Evolutionary conservation across 2,888 invertebrate genomes (phyloP), one percentile per base, ranked within the genome.

Genomic region (Kuschelorhynchus macadamiae): DNA sequence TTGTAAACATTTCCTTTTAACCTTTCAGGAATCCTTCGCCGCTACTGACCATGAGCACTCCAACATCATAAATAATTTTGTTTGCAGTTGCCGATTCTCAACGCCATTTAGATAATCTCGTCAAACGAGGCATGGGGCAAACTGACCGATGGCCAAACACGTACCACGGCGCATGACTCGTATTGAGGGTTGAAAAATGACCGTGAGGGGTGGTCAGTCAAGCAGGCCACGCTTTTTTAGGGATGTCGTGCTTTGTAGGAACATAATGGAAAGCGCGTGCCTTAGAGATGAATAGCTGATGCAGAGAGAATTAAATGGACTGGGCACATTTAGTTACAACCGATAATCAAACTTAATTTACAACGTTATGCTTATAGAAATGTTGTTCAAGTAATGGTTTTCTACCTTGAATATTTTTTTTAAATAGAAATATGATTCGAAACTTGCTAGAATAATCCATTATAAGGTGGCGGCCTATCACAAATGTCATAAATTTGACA

Each of bases 171-270:
- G 67, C 67, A 67, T 61, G 67, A 16, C 30, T 44, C 12, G 32
- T 4, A 2, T 17, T 5, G 70, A 74, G 74, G 76, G 74, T 66
- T n/a, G 12, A 56, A 67, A 72, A 76, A 76, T 78, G 79, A 79
- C 80, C 79, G n/a, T 76, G 75, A 74, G 76, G 80, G 81, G 79
- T 80, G 81, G 80, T 79, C 79, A 79, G 77, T 77, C 77, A 78
- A 79, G 79, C 78, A 78, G 75, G 78, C 77, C 78, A 41, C 49
- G 32, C 78, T 77, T 79, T 77, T 78, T 74, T 63, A 16, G 32
- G 50, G 30, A 36, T 52, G 52, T 25, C 41, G 42, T 17, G 16
- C 42, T 55, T 42, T 55, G 33, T 55, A n/a, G 11, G n/a, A 30
- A 8, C 20, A 25, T 56, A 18, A 59, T 52, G 39, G 49, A 46